A percentile compares a stretch with the other conserved stretches of the same genome.
Conservation (phyloP, 2,113 vertebrate genomes). For the Pelusios castaneus region DNA sequence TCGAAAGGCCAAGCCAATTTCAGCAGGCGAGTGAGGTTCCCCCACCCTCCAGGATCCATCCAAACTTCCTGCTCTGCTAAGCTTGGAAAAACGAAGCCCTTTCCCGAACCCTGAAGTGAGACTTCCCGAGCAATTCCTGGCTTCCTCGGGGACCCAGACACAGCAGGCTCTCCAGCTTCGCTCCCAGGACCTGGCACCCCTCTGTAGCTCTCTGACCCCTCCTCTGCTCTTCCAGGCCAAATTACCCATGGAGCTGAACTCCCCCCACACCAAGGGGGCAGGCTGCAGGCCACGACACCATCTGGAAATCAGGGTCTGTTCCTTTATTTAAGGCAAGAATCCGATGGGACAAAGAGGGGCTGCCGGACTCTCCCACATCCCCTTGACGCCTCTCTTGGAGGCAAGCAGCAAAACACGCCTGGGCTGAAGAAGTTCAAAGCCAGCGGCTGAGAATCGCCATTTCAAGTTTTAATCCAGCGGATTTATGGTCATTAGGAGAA, state of each 20-base stretch:
- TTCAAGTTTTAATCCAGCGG: neutral
- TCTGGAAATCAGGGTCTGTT: neutral
- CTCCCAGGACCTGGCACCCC: neutral
- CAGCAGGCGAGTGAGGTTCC: neutral
- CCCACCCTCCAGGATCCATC: neutral
- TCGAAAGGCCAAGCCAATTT: neutral
- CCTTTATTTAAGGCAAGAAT: neutral
- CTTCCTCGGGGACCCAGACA: neutral
- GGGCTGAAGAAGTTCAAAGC: neutral
- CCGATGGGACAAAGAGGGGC: neutral
- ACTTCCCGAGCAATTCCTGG: neutral
- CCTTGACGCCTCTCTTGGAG: neutral
- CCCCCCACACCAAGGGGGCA: no score
- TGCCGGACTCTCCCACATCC: neutral
- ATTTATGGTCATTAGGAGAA: neutral
- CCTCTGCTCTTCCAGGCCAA: neutral
- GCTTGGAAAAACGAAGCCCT: neutral
- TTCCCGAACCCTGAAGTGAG: neutral
- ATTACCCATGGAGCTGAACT: no score
- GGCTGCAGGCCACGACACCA: neutral
- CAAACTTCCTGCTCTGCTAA: neutral
- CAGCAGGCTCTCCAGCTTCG: neutral
- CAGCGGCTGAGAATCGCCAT: rapidly evolving
- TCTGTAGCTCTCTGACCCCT: neutral
- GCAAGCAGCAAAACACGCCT: rapidly evolving